Evolutionary conservation across 2,113 vertebrate genomes (phyloP).

Genomic region (Periophthalmus modestus): DNA sequence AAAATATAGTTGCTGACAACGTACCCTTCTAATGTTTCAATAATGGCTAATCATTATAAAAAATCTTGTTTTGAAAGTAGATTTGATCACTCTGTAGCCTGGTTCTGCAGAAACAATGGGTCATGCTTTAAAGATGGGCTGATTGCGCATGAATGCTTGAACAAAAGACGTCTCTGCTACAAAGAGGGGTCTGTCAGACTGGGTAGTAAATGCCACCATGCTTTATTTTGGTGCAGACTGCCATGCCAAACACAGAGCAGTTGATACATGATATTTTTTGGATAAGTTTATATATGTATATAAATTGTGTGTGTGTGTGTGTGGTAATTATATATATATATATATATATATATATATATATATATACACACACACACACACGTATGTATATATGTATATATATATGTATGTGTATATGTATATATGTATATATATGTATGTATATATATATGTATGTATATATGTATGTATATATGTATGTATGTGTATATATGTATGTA

Average conservation of each 20-base stretch:
- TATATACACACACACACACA: too few relatives aligned
- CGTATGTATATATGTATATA: too few relatives aligned
- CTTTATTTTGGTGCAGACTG: slow-evolving; percentile 37
- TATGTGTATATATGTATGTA: too few relatives aligned
- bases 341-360: too few relatives aligned
- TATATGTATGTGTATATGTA: too few relatives aligned
- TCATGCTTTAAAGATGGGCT: slow-evolving; percentile 68
- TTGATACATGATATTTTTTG: neutral
- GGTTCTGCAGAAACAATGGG: slow-evolving; percentile 64
- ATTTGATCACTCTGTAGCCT: slow-evolving; percentile 36
- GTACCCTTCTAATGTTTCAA: neutral
- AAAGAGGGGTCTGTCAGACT: slow-evolving; percentile 64
- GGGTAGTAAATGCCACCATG: slow-evolving; percentile 57
- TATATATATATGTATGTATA: too few relatives aligned
- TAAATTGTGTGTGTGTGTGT: too few relatives aligned
- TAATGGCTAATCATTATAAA: neutral
- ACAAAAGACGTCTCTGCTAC: slow-evolving; percentile 63
- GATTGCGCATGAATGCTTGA: slow-evolving; percentile 58
- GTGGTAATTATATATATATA: too few relatives aligned
- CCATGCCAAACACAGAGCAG: slow-evolving; percentile 14
- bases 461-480: too few relatives aligned
- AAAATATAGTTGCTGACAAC: neutral
- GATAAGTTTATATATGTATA: too few relatives aligned
- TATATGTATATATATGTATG: too few relatives aligned
- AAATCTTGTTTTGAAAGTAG: slow-evolving; percentile 17